Conservation (phyloP, 2,797 vertebrate genomes). For the Delichon dasypus region DNA sequence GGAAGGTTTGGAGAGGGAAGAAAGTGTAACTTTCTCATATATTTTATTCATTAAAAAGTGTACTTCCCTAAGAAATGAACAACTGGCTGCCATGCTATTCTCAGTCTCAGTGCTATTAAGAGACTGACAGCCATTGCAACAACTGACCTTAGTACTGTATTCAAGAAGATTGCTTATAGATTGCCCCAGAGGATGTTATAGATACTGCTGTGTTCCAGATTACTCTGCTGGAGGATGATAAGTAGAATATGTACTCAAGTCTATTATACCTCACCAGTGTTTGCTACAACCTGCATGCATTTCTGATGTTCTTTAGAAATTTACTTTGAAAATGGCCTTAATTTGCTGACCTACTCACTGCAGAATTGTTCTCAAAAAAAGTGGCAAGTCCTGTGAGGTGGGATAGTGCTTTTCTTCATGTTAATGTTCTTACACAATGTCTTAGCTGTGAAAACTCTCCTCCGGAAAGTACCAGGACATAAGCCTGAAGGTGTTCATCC, state of each 20-base stretch:
- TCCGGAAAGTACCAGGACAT: not conserved
- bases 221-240: not conserved
- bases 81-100: not conserved
- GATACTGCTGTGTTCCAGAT: not conserved
- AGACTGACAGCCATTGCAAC: not conserved
- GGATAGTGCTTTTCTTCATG: not conserved
- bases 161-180: not conserved
- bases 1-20: not conserved
- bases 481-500: not conserved
- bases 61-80: not conserved
- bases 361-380: not conserved
- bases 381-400: accelerated
- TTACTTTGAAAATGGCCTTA: not conserved
- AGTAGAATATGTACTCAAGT: not conserved
- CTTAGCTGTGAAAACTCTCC: not conserved
- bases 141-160: not conserved
- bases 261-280: not conserved
- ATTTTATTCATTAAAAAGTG: not conserved
- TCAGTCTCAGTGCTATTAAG: not conserved
- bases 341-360: not conserved
- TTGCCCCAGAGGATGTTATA: not conserved
- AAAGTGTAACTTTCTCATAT: not conserved
- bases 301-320: not conserved
- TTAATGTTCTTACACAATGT: not conserved
- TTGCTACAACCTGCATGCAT: not conserved